phyloP scores from a whole-genome alignment of 2,113 vertebrate species.

The Perognathus longimembris region DNA sequence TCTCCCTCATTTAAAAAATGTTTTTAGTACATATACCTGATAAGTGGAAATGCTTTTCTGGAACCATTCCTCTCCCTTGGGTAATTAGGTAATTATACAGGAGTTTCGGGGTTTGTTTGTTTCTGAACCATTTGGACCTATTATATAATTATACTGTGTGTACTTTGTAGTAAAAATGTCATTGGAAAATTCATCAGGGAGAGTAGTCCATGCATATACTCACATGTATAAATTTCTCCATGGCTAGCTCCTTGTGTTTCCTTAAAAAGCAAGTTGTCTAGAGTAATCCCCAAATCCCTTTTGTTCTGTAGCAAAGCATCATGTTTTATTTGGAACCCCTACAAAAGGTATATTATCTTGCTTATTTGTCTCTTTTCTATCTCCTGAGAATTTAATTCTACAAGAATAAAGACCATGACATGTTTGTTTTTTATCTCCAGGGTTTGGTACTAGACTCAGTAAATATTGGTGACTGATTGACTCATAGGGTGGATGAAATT shows the following conservation, averaged over 20 bases:
- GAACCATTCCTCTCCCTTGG: constrained; percentile 56
- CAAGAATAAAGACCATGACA: background rate
- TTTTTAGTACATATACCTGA: constrained; percentile 47
- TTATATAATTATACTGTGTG: constrained; percentile 62
- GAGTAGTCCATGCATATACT: constrained; percentile 20
- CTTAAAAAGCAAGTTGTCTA: background rate
- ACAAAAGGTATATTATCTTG: constrained; percentile 9
- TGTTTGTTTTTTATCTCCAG: constrained; percentile 50
- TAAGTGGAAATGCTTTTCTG: constrained; percentile 63
- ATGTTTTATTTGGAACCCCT: background rate
- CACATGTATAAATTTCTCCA: background rate
- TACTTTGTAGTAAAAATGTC: constrained; percentile 61
- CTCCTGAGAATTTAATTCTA: constrained; percentile 52
- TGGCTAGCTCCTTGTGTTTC: background rate
- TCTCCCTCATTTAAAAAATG: constrained; percentile 25
- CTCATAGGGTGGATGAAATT: constrained; percentile 33
- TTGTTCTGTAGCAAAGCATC: background rate
- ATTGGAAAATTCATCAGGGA: constrained; percentile 60
- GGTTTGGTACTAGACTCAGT: constrained; percentile 10
- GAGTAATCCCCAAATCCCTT: background rate
- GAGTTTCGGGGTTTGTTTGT: constrained; percentile 63
- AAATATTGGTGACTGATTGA: constrained; percentile 25
- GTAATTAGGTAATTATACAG: constrained; percentile 74
- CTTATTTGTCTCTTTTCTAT: constrained; percentile 44
- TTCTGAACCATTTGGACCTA: constrained; percentile 71